Evolutionary conservation across 2,113 vertebrate species (phyloP).

Genomic region (Aepyceros melampus): DNA sequence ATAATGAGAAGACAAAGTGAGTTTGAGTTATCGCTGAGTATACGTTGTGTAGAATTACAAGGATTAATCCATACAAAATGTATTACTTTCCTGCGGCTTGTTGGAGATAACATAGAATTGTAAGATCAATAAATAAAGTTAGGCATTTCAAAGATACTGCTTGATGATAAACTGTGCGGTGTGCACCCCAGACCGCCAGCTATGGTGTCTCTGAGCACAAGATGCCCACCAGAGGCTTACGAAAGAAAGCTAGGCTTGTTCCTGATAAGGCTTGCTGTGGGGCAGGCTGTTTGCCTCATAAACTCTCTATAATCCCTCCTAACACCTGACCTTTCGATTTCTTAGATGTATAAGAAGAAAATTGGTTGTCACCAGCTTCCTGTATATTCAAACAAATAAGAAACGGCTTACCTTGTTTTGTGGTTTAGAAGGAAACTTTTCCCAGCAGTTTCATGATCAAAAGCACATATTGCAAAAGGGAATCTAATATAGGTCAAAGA

Average conservation of each 20-base stretch:
- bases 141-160: slow-evolving; percentile 74
- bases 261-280: slow-evolving; percentile 42
- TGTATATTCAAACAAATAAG: slow-evolving; percentile 55
- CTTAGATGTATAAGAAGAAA: slow-evolving; percentile 45
- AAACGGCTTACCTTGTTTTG: slow-evolving; percentile 35
- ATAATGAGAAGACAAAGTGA: slow-evolving; percentile 83
- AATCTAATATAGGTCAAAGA: slow-evolving; percentile 59
- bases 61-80: slow-evolving; percentile 78
- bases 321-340: slow-evolving; percentile 59
- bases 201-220: not conserved
- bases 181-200: not conserved
- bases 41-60: slow-evolving; percentile 72
- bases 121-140: slow-evolving; percentile 80
- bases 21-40: slow-evolving; percentile 74
- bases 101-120: slow-evolving; percentile 78
- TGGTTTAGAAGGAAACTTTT: slow-evolving; percentile 3
- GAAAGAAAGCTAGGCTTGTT: slow-evolving; percentile 50
- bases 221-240: slow-evolving; percentile 40
- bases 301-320: slow-evolving; percentile 43
- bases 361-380: slow-evolving; percentile 51
- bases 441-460: slow-evolving; percentile 32
- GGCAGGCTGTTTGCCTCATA: slow-evolving; percentile 45
- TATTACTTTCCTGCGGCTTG: slow-evolving; percentile 76
- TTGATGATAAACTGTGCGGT: slow-evolving; percentile 65
- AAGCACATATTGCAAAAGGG: slow-evolving; percentile 26